Evolutionary conservation across 1,140 invertebrate genomes (phyloP).

Genomic region (Drosophila seguyi): DNA sequence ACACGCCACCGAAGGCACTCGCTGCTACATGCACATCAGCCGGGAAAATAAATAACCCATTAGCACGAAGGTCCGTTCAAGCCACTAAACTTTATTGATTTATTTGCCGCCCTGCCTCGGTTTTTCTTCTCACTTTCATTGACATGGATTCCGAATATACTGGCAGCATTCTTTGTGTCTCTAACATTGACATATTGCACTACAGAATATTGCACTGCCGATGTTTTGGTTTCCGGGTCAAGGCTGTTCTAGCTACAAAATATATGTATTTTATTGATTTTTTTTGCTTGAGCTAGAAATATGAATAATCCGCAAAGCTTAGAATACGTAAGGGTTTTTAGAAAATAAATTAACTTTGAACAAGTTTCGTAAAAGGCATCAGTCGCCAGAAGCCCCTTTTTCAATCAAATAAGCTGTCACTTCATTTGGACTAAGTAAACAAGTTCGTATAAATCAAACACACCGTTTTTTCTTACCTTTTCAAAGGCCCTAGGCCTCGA

Average conservation of each 20-base stretch:
- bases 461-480: background rate
- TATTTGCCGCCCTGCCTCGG: slow-evolving; percentile 46
- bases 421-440: slow-evolving; percentile 13
- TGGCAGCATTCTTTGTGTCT: slow-evolving; percentile 9
- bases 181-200: slow-evolving; percentile 56
- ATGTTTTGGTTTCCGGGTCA: slow-evolving; percentile 24
- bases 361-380: background rate
- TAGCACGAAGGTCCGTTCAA: slow-evolving; percentile 72
- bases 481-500: background rate
- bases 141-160: slow-evolving; percentile 50
- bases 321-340: background rate
- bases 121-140: slow-evolving; percentile 77
- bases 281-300: background rate
- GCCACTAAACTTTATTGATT: slow-evolving; percentile 68
- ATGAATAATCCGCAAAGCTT: background rate
- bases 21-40: slow-evolving; percentile 40
- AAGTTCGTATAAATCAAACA: slow-evolving; percentile 17
- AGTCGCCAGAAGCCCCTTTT: background rate
- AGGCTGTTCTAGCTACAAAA: slow-evolving; percentile 13
- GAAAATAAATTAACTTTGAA: background rate
- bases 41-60: slow-evolving; percentile 79
- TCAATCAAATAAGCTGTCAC: slow-evolving; percentile 6
- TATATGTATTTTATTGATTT: slow-evolving; percentile 33
- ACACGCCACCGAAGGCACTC: slow-evolving; percentile 59
- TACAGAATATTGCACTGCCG: slow-evolving; percentile 27